Conservation (phyloP, 2,888 invertebrate genomes). For the Acanthosepion lycidas region DNA sequence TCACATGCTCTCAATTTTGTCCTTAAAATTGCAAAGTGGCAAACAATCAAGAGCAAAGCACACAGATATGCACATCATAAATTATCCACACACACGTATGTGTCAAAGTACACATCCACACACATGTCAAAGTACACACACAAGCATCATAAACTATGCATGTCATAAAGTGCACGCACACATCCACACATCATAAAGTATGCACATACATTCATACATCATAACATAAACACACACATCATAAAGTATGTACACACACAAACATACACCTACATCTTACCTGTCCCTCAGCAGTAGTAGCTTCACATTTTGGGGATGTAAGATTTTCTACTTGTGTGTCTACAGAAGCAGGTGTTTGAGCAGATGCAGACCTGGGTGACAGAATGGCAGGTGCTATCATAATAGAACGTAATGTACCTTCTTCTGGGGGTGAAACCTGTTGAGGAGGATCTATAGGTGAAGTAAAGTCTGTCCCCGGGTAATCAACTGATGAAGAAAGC, state of each 20-base stretch:
- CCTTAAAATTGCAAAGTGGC: too few relatives aligned
- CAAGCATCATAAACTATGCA: neutral
- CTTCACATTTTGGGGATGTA: neutral
- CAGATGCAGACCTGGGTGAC: neutral
- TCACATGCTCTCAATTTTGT: too few relatives aligned
- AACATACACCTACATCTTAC: neutral
- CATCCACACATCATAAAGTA: neutral
- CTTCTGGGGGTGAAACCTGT: neutral
- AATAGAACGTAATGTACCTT: neutral
- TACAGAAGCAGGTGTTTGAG: neutral
- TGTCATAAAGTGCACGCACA: too few relatives aligned
- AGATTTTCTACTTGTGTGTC: neutral
- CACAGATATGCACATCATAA: too few relatives aligned
- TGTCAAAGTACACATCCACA: too few relatives aligned
- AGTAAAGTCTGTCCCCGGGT: neutral
- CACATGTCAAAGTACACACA: neutral
- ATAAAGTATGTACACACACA: neutral
- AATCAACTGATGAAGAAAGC: neutral
- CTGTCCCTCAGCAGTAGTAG: neutral
- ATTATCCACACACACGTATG: neutral
- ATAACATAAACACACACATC: neutral
- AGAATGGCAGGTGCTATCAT: neutral
- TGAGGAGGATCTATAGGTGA: neutral
- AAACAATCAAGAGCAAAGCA: too few relatives aligned
- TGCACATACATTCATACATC: neutral